Conservation (phyloP, 1,140 invertebrate genomes). For the Drosophila lini region DNA sequence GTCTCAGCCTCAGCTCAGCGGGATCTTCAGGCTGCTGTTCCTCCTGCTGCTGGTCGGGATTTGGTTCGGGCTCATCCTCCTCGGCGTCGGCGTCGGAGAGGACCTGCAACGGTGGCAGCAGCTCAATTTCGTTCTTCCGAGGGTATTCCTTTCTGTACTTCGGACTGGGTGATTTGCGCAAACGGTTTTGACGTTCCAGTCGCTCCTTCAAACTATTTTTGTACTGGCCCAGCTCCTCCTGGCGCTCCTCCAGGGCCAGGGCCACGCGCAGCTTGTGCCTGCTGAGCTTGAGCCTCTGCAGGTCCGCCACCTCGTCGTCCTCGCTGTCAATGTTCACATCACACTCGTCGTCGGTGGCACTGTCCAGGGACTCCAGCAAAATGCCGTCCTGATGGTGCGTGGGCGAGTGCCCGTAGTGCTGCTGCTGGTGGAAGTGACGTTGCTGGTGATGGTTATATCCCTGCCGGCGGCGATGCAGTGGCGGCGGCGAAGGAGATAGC, state of each 20-base stretch:
- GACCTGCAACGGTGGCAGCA: conserved; percentile 1
- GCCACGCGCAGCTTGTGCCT: conserved; percentile 71
- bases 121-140: conserved; percentile 7
- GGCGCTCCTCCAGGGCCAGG: conserved; percentile 44
- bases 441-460: conserved; percentile 7
- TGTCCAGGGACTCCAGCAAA: conserved; percentile 52
- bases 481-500: conserved; percentile 5
- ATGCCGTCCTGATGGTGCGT: conserved; percentile 27
- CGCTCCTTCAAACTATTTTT: conserved; percentile 61
- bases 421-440: conserved; percentile 13
- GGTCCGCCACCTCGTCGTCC: conserved; percentile 42
- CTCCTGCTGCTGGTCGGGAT: background rate
- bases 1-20: conserved; percentile 64
- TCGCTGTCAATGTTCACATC: conserved; percentile 52
- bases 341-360: conserved; percentile 55
- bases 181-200: conserved; percentile 32
- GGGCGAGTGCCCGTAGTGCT: background rate
- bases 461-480: background rate
- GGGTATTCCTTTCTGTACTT: conserved; percentile 9
- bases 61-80: conserved; percentile 17
- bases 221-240: conserved; percentile 39
- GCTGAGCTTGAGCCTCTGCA: conserved; percentile 49
- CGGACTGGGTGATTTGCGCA: conserved; percentile 51
- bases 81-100: conserved; percentile 23
- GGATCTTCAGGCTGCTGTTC: conserved; percentile 32